Conservation (phyloP, 2,888 invertebrate species). For the Macrophya annulata region DNA sequence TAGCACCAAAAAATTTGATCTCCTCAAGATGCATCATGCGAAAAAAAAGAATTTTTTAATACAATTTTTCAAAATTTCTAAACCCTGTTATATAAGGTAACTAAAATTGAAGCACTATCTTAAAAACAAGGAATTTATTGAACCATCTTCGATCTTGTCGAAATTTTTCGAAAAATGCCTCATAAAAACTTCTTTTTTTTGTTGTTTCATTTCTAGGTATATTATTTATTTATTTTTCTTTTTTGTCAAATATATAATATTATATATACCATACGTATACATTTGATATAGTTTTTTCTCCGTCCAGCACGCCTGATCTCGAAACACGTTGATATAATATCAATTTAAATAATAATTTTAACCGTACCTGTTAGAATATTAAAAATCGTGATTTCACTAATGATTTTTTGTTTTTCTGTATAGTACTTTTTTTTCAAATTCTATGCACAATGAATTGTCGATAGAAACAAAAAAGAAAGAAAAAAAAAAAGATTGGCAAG, state of each 20-base stretch:
- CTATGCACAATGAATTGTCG: too few species aligned
- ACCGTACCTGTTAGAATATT: constrained; percentile 15
- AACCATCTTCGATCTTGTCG: not conserved
- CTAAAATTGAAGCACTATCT: not conserved
- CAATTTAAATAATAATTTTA: not conserved
- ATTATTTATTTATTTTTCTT: not conserved
- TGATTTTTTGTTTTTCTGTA: not conserved
- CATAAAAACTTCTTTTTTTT: too few species aligned
- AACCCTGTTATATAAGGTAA: too few species aligned
- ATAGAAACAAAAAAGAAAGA: too few species aligned
- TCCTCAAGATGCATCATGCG: not conserved
- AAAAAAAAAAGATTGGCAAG: too few species aligned
- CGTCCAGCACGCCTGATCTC: constrained; percentile 14
- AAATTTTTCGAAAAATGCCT: not conserved
- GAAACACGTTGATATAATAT: not conserved
- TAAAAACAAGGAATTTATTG: not conserved
- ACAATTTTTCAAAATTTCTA: not conserved
- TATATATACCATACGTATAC: not conserved
- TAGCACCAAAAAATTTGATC: not conserved
- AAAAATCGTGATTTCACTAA: constrained; percentile 10
- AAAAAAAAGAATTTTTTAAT: not conserved
- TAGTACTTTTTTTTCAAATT: too few species aligned
- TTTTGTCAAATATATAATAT: not conserved
- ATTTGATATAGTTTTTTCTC: constrained; percentile 16
- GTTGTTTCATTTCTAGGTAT: too few species aligned